phyloP scores from a whole-genome alignment of 2,113 vertebrate species.

The Phylloscopus trochilus region DNA sequence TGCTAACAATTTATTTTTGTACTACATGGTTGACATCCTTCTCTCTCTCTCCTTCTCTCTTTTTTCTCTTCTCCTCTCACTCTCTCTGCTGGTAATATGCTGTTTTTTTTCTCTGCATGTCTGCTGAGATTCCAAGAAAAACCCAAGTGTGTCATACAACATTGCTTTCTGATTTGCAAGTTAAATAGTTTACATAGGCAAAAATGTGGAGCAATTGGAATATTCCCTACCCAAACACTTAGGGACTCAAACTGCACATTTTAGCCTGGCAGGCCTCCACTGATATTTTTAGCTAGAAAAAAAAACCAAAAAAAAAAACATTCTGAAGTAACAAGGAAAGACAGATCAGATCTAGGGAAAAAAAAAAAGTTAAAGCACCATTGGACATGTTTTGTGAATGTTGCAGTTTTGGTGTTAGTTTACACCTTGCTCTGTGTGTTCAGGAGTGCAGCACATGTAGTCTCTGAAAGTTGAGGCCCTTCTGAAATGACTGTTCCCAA shows the following conservation, averaged over 20 bases:
- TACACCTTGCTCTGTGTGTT: not conserved
- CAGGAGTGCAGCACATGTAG: not conserved
- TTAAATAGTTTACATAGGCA: conserved; percentile 67
- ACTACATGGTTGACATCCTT: conserved; percentile 50
- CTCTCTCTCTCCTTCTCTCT: not conserved
- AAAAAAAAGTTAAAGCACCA: not conserved
- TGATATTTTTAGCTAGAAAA: conserved; percentile 43
- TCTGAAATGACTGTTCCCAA: not conserved
- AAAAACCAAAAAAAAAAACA: not conserved
- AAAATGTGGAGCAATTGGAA: conserved; percentile 62
- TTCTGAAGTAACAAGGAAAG: conserved; percentile 41
- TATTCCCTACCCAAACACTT: conserved; percentile 54
- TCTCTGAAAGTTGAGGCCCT: not conserved
- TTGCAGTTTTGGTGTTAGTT: not conserved
- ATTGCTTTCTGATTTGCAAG: conserved; percentile 68
- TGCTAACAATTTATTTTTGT: conserved; percentile 63
- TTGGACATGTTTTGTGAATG: not conserved
- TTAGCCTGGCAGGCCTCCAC: conserved; percentile 47
- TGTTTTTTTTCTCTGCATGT: not conserved
- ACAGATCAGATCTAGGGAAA: not conserved
- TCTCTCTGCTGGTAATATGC: conserved; percentile 19
- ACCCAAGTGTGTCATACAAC: conserved; percentile 66
- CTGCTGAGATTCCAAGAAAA: conserved; percentile 64
- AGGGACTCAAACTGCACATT: conserved; percentile 57
- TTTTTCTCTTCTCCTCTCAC: not conserved